Percentiles rank a stretch among this genome's conserved stretches.
phyloP scores from a whole-genome alignment of 2,888 invertebrate genomes.

The Cyclophora albipunctata region DNA sequence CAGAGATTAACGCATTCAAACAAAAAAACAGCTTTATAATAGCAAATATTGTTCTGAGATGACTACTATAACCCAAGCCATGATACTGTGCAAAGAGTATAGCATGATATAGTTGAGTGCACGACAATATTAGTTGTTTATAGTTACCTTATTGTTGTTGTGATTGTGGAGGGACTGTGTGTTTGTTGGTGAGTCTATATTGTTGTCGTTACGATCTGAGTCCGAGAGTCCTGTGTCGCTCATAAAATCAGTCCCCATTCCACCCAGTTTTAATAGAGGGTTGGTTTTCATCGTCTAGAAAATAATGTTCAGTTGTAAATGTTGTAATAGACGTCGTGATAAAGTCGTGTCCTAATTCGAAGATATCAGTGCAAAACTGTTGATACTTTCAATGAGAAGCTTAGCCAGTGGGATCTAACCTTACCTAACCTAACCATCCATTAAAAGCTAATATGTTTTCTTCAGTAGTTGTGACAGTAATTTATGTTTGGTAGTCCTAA shows the following conservation, averaged over 20 bases:
- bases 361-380: background rate
- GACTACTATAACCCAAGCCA: too few relatives aligned
- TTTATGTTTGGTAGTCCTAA: too few relatives aligned
- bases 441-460: too few relatives aligned
- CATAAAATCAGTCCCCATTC: constrained; percentile 44
- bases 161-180: constrained; percentile 2
- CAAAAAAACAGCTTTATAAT: too few relatives aligned
- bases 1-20: too few relatives aligned
- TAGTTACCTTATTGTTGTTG: constrained; percentile 8
- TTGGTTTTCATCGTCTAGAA: constrained; percentile 64
- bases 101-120: too few relatives aligned
- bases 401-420: too few relatives aligned
- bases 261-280: constrained; percentile 53
- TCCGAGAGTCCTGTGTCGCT: constrained; percentile 58
- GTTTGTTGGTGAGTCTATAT: constrained; percentile 27
- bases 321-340: background rate
- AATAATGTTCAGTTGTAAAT: constrained; percentile 7
- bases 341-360: background rate
- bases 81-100: too few relatives aligned
- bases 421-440: too few relatives aligned
- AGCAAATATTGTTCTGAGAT: too few relatives aligned
- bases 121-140: too few relatives aligned
- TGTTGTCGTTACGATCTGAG: constrained; percentile 59
- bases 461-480: too few relatives aligned
- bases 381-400: background rate